Base-by-base conservation (phyloP, 2,797 vertebrate genomes). In the Fistularia commersonii region DNA sequence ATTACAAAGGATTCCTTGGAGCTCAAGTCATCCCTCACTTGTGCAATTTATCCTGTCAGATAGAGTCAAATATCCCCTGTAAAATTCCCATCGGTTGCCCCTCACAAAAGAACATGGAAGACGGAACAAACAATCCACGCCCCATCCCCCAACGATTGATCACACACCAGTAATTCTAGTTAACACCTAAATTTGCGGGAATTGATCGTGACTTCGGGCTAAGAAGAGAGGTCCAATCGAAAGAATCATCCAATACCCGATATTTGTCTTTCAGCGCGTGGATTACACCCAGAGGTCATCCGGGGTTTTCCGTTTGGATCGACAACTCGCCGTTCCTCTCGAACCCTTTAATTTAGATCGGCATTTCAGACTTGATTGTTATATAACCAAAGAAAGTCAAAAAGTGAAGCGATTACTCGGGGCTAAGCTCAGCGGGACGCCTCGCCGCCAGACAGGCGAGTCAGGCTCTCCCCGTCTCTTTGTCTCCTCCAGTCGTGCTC, bases 91-190 rank as follows among this genome's bases (percentile, higher is more conserved):
- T 36, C 35, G 6, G 1, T 36, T 23, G 23, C 23, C 4, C 23
- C 4, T 23, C 23, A 23, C 23, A 23, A 23, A 23, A 23, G 43
- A 43, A 12, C 14, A 2, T 13, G 36, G 35, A 36, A 9, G 33
- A 41, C n/a, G 37, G 43, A 49, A 41, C 38, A 53, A 32, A 42
- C 32, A 59, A 64, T 64, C 65, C 57, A 67, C 8, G 15, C 32
- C 50, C 11, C 35, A 33, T 32, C 32, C 45, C 13, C 31, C 57
- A 41, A 48, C 31, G 61, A 61, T 70, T 61, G 66, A 57, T 74
- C 54, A 64, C 57, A 62, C 48, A 64, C 73, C 62, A 76, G 72
- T 72, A 74, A 58, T 65, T 53, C 45, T 66, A 38, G 51, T 66
- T 68, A 51, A 72, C 55, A 48, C 40, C 72, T 51, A 58, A 11